Evolutionary conservation across 2,888 invertebrate species (phyloP).

Genomic region (Orchestes rusci): DNA sequence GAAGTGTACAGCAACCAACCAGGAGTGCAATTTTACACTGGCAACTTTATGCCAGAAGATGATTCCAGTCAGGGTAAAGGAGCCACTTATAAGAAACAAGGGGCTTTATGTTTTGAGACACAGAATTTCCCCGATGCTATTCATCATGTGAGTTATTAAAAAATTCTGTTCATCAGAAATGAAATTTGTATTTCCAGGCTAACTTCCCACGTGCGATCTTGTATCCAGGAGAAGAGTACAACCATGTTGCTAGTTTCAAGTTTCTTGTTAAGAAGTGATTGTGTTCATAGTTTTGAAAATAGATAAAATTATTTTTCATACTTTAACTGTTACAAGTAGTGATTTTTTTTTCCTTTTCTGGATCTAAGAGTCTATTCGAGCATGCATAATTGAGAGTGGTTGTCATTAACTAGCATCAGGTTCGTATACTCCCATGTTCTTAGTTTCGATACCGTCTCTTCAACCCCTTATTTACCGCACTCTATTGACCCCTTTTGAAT

Average conservation of each 20-base stretch:
- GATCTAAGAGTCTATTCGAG: no score
- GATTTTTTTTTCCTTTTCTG: no score
- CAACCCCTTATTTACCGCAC: no score
- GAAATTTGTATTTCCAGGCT: slow-evolving; percentile 45
- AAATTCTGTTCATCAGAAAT: neutral
- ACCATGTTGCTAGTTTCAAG: slow-evolving; percentile 48
- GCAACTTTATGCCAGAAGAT: slow-evolving; percentile 62
- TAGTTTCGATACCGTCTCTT: no score
- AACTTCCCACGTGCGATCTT: slow-evolving; percentile 69
- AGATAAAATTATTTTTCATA: no score
- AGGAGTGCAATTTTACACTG: slow-evolving; percentile 86
- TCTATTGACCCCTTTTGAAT: no score
- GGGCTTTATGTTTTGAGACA: slow-evolving; percentile 82
- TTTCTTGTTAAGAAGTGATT: slow-evolving; percentile 30
- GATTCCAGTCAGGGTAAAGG: slow-evolving; percentile 32
- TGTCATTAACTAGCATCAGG: no score
- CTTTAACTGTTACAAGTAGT: no score
- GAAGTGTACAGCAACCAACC: slow-evolving; percentile 83
- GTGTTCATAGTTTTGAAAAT: neutral
- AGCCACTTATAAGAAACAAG: slow-evolving; percentile 39
- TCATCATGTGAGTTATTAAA: slow-evolving; percentile 66
- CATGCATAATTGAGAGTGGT: no score
- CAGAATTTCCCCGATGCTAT: slow-evolving; percentile 89
- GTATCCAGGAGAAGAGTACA: slow-evolving; percentile 64
- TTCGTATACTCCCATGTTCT: no score